Evolutionary conservation across 2,888 invertebrate genomes (phyloP).

Genomic region (Dromius quadrimaculatus): DNA sequence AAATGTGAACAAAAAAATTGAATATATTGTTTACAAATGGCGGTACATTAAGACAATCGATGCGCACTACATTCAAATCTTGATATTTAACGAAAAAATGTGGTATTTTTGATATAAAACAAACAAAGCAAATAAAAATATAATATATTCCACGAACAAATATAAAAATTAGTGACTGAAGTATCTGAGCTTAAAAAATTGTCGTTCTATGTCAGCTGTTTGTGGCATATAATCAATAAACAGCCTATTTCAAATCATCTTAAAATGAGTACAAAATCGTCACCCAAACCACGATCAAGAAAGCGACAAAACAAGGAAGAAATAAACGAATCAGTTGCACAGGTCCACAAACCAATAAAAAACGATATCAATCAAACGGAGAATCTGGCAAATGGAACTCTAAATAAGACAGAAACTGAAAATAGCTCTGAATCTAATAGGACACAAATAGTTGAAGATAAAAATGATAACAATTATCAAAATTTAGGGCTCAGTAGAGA

Average conservation of each 20-base stretch:
- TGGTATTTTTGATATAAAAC: neutral
- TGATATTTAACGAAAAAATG: no score
- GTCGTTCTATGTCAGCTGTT: neutral
- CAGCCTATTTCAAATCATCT: constrained; percentile 14
- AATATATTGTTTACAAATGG: constrained; percentile 29
- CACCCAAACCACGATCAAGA: constrained; percentile 60
- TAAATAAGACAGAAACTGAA: constrained; percentile 59
- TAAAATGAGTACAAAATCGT: constrained; percentile 59
- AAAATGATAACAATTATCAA: constrained; percentile 60
- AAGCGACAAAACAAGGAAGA: constrained; percentile 62
- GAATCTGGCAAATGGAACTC: constrained; percentile 57
- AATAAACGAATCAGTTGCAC: constrained; percentile 64
- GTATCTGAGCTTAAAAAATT: no score
- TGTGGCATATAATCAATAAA: constrained; percentile 46
- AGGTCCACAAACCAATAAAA: constrained; percentile 63
- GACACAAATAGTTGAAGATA: constrained; percentile 60
- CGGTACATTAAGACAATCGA: no score
- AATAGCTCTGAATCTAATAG: constrained; percentile 62
- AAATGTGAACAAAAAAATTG: no score
- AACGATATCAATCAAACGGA: constrained; percentile 48
- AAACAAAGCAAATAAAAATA: neutral
- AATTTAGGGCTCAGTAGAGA: constrained; percentile 64
- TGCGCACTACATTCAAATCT: no score
- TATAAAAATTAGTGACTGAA: no score
- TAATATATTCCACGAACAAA: no score